Base-by-base conservation (phyloP, 1,140 invertebrate species). In the Lasaia peninsularis region DNA sequence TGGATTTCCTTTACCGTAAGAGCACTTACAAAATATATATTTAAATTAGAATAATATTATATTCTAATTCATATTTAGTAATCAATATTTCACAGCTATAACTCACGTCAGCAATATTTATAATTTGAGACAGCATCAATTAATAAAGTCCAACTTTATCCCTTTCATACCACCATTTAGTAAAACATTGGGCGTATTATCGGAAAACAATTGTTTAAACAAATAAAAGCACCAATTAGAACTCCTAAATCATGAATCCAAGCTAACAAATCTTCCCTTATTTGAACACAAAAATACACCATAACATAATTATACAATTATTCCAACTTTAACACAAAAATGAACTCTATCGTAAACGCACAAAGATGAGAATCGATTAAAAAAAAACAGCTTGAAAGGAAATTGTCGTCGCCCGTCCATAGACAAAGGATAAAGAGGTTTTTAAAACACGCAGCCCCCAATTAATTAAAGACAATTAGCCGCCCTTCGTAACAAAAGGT, bases 391-490 rank as follows among this genome's bases (percentile, higher is more conserved):
- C n/a, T 37, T 24, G n/a, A 54, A 54, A 54, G 33, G 18, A 54
- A 54, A 28, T 20, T 37, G 35, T 24, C 35, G 34, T 35, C 37
- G 52, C 35, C 34, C 34, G 37, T 14, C 10, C 53, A 55, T 40
- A 28, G 53, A 55, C 40, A 24, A 44, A 32, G 40, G 40, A 54
- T 54, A 54, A 28, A 37, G 37, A 44, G 28, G 32, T 52, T 52
- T 34, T 52, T 52, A 52, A 55, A 55, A 55, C 28, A 66, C 63
- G 63, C 63, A 62, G 52, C 58, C 68, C 67, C 74, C 75, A 84
- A 84, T 84, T 81, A 84, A 84, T 81, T 80, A 77, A 68, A 73
- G 71, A 81, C 80, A 81, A 84, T 84, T 84, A 84, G 80, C 80
- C 69, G 71, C 73, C 78, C 77, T 75, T 80, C 75, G 63, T 66